phyloP scores from a whole-genome alignment of 2,113 vertebrate genomes.

The Oryzias celebensis region DNA sequence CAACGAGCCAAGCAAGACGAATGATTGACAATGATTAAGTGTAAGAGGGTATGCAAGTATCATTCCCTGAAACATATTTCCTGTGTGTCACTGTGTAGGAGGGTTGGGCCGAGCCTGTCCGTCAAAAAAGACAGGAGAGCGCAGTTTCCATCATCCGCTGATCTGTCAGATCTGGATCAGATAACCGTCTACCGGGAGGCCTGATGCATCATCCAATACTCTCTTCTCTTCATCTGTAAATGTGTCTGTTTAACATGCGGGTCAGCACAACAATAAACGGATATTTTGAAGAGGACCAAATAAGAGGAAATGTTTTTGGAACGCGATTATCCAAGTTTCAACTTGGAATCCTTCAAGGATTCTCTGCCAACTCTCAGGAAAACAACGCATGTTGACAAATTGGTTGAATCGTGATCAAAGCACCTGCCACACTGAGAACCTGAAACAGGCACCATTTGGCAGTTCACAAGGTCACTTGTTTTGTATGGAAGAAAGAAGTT shows the following conservation, averaged over 20 bases:
- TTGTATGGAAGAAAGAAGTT: conserved; percentile 44
- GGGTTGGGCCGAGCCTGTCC: conserved; percentile 69
- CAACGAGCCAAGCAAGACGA: conserved; percentile 66
- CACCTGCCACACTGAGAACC: conserved; percentile 78
- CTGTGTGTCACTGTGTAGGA: conserved; percentile 70
- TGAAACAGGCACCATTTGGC: conserved; percentile 80
- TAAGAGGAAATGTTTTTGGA: conserved; percentile 30
- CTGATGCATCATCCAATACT: conserved; percentile 40
- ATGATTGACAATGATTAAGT: conserved; percentile 78
- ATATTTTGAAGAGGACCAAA: conserved; percentile 5
- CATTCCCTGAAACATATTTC: conserved; percentile 76
- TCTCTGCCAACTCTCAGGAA: conserved; percentile 75
- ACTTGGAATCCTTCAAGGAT: conserved; percentile 69
- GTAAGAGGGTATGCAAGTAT: conserved; percentile 75
- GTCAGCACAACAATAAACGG: conserved; percentile 43
- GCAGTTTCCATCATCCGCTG: conserved; percentile 38
- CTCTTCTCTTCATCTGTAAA: conserved; percentile 18
- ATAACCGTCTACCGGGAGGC: conserved; percentile 43
- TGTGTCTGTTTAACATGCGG: conserved; percentile 22
- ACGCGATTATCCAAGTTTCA: conserved; percentile 67
- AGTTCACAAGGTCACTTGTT: conserved; percentile 69
- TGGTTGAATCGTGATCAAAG: conserved; percentile 75
- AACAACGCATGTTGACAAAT: conserved; percentile 77
- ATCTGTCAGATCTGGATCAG: conserved; percentile 55
- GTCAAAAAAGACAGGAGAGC: conserved; percentile 63